These are phyloP conservation scores for Drosophila persimilis DNA, from an alignment of 1,140 invertebrate genomes.

Conservation along the genomic window DNA sequence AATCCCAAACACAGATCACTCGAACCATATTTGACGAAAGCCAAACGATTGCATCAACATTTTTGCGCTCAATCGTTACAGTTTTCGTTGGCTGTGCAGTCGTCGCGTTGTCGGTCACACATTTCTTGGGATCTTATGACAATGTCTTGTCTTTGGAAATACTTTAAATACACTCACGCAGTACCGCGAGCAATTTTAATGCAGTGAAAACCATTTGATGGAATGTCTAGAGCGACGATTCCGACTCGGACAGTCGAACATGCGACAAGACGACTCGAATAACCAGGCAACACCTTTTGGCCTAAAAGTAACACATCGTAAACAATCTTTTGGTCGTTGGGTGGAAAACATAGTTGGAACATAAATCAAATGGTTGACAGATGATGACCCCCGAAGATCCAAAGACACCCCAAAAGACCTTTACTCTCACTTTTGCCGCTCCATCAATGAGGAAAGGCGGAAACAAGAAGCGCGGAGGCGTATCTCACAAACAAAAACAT, in stretches of 20 bases:
- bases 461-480: slow-evolving; percentile 71
- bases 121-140: slow-evolving; percentile 54
- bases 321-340: slow-evolving; percentile 30
- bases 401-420: slow-evolving; percentile 31
- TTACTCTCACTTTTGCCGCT: slow-evolving; percentile 69
- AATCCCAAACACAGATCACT: slow-evolving; percentile 56
- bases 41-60: slow-evolving; percentile 78
- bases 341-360: slow-evolving; percentile 24
- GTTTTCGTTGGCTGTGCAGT: slow-evolving; percentile 15
- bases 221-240: slow-evolving; percentile 45
- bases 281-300: slow-evolving; percentile 63
- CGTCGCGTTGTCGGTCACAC: too few relatives aligned
- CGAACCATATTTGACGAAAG: slow-evolving; percentile 74
- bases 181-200: slow-evolving; percentile 60
- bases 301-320: slow-evolving; percentile 63
- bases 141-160: slow-evolving; percentile 52
- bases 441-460: slow-evolving; percentile 37
- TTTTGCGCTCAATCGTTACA: slow-evolving; percentile 51
- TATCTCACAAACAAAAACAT: slow-evolving; percentile 51
- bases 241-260: slow-evolving; percentile 21
- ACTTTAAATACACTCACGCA: slow-evolving; percentile 69
- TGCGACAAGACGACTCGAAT: slow-evolving; percentile 15
- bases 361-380: slow-evolving; percentile 60
- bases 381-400: slow-evolving; percentile 26
- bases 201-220: slow-evolving; percentile 65